These are phyloP conservation scores for Yasuhikotakia modesta DNA, from an alignment of 2,797 vertebrate species.

Conservation along the genomic window DNA sequence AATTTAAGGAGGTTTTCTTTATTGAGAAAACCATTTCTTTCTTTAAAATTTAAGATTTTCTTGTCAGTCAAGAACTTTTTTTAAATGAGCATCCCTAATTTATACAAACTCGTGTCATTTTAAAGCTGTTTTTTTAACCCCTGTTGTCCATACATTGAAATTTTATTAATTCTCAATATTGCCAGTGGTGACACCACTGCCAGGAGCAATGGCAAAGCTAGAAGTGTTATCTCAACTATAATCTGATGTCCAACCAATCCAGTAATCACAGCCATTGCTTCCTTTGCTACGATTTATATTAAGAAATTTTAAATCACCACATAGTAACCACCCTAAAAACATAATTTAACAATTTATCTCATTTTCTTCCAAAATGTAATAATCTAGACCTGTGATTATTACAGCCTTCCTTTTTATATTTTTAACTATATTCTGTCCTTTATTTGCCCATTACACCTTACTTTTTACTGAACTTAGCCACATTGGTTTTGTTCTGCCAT, in stretches of 20 bases:
- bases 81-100: no score
- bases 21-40: no score
- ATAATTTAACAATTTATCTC: no score
- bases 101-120: no score
- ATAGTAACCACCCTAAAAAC: no score
- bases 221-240: constrained; percentile 48
- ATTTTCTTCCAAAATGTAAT: neutral
- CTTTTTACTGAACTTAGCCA: neutral
- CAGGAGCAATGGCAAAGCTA: constrained; percentile 5
- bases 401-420: neutral
- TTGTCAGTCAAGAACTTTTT: no score
- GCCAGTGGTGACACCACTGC: constrained; percentile 19
- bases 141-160: no score
- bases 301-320: neutral
- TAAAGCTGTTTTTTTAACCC: no score
- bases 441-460: neutral
- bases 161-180: neutral
- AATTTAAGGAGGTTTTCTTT: no score
- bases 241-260: constrained; percentile 24
- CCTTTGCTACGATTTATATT: constrained; percentile 19
- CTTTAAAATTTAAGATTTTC: no score
- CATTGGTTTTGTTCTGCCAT: neutral
- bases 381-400: neutral
- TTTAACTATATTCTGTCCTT: neutral
- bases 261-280: constrained; percentile 35